Percentiles rank a stretch among this genome's conserved stretches.
phyloP scores from a whole-genome alignment of 2,113 vertebrate genomes.

The Galbula dea region DNA sequence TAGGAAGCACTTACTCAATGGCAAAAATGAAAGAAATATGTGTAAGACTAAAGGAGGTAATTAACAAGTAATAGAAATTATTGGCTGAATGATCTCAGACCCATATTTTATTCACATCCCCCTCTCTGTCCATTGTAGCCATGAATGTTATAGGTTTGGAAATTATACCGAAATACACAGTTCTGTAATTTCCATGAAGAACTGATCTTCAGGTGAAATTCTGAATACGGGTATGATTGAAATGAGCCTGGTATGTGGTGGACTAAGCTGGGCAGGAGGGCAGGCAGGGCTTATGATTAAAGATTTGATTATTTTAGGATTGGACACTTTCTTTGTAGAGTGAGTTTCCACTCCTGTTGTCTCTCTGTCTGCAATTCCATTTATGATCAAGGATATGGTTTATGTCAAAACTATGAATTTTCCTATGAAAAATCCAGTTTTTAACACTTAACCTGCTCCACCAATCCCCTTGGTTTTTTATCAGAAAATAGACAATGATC shows the following conservation, averaged over 20 bases:
- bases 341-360: background rate
- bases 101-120: background rate
- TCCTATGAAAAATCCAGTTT: background rate
- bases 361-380: background rate
- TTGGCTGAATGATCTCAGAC: background rate
- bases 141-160: background rate
- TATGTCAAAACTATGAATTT: background rate
- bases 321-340: background rate
- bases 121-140: background rate
- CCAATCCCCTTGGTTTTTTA: background rate
- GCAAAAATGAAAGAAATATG: background rate
- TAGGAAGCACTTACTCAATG: background rate
- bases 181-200: background rate
- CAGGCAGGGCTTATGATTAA: accelerated
- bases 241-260: background rate
- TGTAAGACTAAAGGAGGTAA: background rate
- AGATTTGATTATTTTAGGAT: background rate
- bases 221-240: background rate
- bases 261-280: background rate
- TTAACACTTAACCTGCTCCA: background rate
- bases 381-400: background rate
- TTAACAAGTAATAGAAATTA: background rate
- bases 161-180: background rate
- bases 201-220: background rate
- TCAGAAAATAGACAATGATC: background rate